phyloP scores from a whole-genome alignment of 1,140 invertebrate genomes.

The Drosophila ambigua region DNA sequence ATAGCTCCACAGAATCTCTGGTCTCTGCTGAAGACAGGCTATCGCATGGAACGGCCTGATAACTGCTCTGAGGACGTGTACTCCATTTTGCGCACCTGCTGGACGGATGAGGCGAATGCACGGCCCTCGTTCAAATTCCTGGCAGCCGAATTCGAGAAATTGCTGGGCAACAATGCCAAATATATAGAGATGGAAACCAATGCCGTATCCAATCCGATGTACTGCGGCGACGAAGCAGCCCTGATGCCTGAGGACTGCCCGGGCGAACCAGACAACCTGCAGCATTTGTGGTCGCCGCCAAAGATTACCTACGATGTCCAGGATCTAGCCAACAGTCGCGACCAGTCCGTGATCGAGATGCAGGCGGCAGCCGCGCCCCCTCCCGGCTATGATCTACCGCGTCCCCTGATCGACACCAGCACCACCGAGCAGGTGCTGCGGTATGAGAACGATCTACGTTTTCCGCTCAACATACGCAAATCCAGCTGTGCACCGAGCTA shows the following conservation, averaged over 20 bases:
- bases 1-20: slow-evolving; percentile 91
- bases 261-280: slow-evolving; percentile 69
- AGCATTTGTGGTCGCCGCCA: slow-evolving; percentile 77
- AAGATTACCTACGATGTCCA: slow-evolving; percentile 73
- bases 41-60: slow-evolving; percentile 92
- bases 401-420: slow-evolving; percentile 70
- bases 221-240: slow-evolving; percentile 69
- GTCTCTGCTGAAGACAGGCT: slow-evolving; percentile 90
- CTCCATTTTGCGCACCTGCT: slow-evolving; percentile 91
- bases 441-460: slow-evolving; percentile 81
- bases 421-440: slow-evolving; percentile 73
- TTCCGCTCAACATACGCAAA: slow-evolving; percentile 77
- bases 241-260: slow-evolving; percentile 51
- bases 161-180: slow-evolving; percentile 89
- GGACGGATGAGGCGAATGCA: slow-evolving; percentile 89
- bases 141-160: slow-evolving; percentile 86
- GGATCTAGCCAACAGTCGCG: slow-evolving; percentile 64
- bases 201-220: slow-evolving; percentile 81
- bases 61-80: slow-evolving; percentile 93
- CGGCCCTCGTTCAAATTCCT: slow-evolving; percentile 91
- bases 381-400: slow-evolving; percentile 77
- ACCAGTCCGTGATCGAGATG: slow-evolving; percentile 60
- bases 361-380: slow-evolving; percentile 43
- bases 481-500: slow-evolving; percentile 66
- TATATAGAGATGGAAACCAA: slow-evolving; percentile 86